Percentiles rank a stretch among this genome's conserved stretches.
Evolutionary conservation across 2,888 invertebrate genomes (phyloP).

Genomic region (Pandemis heparana): DNA sequence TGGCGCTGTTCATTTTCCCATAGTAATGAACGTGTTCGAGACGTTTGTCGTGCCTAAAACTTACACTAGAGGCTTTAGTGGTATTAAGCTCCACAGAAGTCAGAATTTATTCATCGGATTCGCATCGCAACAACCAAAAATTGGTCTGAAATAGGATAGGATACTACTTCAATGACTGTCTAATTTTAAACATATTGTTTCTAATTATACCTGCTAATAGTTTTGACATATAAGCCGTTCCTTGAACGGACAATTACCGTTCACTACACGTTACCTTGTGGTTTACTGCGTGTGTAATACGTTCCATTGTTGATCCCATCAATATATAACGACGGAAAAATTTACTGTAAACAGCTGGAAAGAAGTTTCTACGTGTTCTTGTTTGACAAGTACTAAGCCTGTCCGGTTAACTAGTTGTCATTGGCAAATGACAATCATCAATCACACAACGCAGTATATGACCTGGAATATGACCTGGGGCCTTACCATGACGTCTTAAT

Average conservation of each 20-base stretch:
- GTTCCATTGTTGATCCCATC: not conserved
- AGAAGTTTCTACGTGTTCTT: not conserved
- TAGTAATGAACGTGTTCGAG: too few relatives aligned
- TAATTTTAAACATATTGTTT: not conserved
- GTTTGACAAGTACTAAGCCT: not conserved
- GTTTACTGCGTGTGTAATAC: slow-evolving; percentile 10
- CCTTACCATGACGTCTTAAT: too few relatives aligned
- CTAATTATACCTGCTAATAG: slow-evolving; percentile 2
- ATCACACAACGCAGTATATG: not conserved
- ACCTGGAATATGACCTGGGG: not conserved
- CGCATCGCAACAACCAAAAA: too few relatives aligned
- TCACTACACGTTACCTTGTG: slow-evolving; percentile 11
- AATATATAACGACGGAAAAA: slow-evolving; percentile 11
- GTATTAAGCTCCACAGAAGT: too few relatives aligned
- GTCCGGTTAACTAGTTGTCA: not conserved
- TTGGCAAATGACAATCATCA: not conserved
- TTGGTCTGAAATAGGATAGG: not conserved
- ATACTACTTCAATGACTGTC: not conserved
- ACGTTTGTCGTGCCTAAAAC: too few relatives aligned
- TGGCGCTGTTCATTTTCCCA: too few relatives aligned
- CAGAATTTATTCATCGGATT: too few relatives aligned
- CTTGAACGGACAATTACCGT: slow-evolving; percentile 6
- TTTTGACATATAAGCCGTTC: not conserved
- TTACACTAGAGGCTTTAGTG: too few relatives aligned
- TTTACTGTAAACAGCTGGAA: slow-evolving; percentile 9